Evolutionary conservation across 2,113 vertebrate species (phyloP).

Genomic region (Capra hircus): DNA sequence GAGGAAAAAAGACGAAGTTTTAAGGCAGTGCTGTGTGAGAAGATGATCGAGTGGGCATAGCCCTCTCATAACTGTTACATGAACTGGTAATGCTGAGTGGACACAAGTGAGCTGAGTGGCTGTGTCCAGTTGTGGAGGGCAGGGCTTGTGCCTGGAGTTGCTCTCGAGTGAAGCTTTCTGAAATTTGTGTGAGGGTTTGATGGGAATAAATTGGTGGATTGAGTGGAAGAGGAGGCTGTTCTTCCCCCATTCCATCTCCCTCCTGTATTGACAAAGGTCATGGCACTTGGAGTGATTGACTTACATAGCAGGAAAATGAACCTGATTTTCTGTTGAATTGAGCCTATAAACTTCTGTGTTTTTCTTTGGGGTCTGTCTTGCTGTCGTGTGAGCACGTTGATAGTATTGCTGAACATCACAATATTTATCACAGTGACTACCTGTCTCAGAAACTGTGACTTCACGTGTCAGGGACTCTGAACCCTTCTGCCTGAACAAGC

Average conservation of each 20-base stretch:
- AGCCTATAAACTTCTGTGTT: constrained; percentile 45
- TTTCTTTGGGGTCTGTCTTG: constrained; percentile 48
- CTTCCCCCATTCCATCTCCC: neutral
- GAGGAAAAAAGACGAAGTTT: neutral
- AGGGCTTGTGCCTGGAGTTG: neutral
- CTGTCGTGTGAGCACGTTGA: constrained; percentile 4
- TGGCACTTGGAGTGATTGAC: neutral
- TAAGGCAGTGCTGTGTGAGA: neutral
- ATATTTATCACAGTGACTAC: constrained; percentile 68
- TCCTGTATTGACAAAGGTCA: neutral
- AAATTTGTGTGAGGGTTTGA: neutral
- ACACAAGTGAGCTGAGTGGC: neutral
- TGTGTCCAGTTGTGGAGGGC: neutral
- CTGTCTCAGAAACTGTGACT: constrained; percentile 58
- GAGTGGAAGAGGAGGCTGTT: neutral
- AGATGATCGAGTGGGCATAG: neutral
- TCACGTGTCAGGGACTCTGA: constrained; percentile 49
- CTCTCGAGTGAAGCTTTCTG: neutral
- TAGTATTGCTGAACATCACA: constrained; percentile 58
- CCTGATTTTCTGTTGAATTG: constrained; percentile 49
- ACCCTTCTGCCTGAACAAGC: constrained; percentile 55
- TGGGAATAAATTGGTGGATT: neutral
- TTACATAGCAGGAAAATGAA: neutral
- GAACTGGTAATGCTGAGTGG: neutral
- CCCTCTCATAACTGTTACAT: neutral